Base-by-base conservation (phyloP, 2,113 vertebrate species). In the Lethenteron reissneri region DNA sequence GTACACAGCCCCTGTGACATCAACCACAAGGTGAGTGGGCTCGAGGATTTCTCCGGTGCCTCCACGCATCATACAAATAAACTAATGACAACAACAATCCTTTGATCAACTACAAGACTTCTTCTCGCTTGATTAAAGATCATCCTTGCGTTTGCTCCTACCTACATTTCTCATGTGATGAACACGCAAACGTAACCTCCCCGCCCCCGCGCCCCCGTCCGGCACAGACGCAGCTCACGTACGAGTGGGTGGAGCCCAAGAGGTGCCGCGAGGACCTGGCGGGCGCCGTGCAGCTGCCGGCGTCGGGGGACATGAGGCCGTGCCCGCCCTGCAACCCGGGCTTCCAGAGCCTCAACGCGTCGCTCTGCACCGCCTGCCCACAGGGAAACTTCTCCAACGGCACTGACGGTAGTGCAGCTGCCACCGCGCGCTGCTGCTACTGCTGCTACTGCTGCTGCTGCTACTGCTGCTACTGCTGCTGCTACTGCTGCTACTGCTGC, bases 291-390 rank as follows among this genome's bases (percentile, higher is more conserved):
- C 75, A 68, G 41, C 81, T 97, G 75, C 92, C 90, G 0, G 78
- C 80, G 0, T 92, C 94, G 0, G 88, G 85, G 1, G 58, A 81
- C 74, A 88, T 83, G 77, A 82, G 78, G 58, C 75, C 8, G 1
- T 97, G 94, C 71, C 89, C 85, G 0, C 91, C 94, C 1, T 97
- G 94, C 78, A 97, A 96, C 78, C 90, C 89, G 0, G 94, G 94
- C 2, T 97, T 92, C 69, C 88, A 83, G 80, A 78, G 83, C 74
- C 79, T 77, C 78, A 87, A 82, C 74, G 76, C 78, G 56, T 88
- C 85, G 69, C 7, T 75, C 77, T 97, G 94, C 74, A 79, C 87
- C 72, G 84, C 88, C 71, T 97, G 94, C 58, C 76, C 82, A 2
- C 76, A 80, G 0, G 83, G 84, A 70, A 83, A 78, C 17, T 92